Conservation (phyloP, 2,797 vertebrate species). For the Neoniphon sammara region DNA sequence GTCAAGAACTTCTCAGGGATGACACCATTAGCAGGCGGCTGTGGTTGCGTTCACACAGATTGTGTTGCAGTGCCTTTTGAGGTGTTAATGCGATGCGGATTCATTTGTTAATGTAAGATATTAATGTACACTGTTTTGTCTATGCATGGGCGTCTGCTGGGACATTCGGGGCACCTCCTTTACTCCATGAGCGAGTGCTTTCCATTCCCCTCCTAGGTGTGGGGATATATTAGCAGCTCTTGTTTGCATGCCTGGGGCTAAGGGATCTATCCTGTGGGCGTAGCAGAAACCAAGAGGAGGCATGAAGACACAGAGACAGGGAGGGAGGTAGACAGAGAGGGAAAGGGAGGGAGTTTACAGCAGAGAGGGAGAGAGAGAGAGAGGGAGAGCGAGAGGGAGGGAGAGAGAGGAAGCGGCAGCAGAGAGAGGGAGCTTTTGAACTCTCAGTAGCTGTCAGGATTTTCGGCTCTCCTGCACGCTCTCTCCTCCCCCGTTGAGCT, state of each 20-base stretch:
- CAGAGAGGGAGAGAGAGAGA: conserved; percentile 39
- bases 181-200: conserved; percentile 45
- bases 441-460: conserved; percentile 79
- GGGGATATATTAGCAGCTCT: conserved; percentile 76
- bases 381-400: conserved; percentile 45
- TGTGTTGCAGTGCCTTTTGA: conserved; percentile 26
- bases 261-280: conserved; percentile 81
- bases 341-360: conserved; percentile 67
- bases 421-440: conserved; percentile 79
- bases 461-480: conserved; percentile 63
- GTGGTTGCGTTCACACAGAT: conserved; percentile 42
- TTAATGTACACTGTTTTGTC: conserved; percentile 32
- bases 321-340: conserved; percentile 69
- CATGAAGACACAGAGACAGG: conserved; percentile 67
- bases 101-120: conserved; percentile 44
- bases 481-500: conserved; percentile 58
- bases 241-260: conserved; percentile 75
- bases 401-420: conserved; percentile 71
- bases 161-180: conserved; percentile 36
- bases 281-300: conserved; percentile 76
- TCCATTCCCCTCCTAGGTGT: conserved; percentile 67
- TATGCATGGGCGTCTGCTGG: conserved; percentile 10
- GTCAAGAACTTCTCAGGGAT: conserved; percentile 53
- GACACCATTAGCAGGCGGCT: conserved; percentile 57
- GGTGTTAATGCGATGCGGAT: conserved; percentile 39